Conservation (phyloP, 2,797 vertebrate species). For the Heteromormyrus szaboi region DNA sequence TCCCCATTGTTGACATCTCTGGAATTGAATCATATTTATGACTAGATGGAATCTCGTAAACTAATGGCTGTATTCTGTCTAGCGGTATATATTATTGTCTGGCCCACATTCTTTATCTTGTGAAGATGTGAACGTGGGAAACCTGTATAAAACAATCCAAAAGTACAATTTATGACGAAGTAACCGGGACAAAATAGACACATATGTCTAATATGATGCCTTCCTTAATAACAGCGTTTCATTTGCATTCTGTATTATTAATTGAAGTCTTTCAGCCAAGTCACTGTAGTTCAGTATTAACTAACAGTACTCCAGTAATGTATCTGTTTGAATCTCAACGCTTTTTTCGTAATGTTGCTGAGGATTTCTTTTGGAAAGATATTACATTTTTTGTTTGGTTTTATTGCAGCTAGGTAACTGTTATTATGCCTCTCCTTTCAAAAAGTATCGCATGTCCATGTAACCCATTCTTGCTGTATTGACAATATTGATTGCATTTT, state of each 20-base stretch:
- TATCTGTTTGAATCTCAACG: neutral
- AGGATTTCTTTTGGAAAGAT: neutral
- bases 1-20: neutral
- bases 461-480: neutral
- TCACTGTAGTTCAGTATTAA: neutral
- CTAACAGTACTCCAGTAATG: neutral
- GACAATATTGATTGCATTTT: neutral
- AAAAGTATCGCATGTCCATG: neutral
- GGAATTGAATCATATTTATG: conserved; percentile 6
- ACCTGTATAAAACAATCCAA: neutral
- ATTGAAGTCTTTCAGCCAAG: neutral
- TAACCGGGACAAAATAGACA: neutral
- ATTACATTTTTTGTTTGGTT: neutral
- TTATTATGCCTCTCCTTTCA: neutral
- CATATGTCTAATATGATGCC: neutral
- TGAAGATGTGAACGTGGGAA: neutral
- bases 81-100: conserved; percentile 7
- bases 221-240: neutral
- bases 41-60: neutral
- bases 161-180: neutral
- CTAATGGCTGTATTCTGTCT: neutral
- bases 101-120: neutral
- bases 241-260: neutral
- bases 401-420: neutral
- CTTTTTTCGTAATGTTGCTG: neutral